These are phyloP conservation scores for Prinia subflava DNA, from an alignment of 2,113 vertebrate species.

Conservation along the genomic window DNA sequence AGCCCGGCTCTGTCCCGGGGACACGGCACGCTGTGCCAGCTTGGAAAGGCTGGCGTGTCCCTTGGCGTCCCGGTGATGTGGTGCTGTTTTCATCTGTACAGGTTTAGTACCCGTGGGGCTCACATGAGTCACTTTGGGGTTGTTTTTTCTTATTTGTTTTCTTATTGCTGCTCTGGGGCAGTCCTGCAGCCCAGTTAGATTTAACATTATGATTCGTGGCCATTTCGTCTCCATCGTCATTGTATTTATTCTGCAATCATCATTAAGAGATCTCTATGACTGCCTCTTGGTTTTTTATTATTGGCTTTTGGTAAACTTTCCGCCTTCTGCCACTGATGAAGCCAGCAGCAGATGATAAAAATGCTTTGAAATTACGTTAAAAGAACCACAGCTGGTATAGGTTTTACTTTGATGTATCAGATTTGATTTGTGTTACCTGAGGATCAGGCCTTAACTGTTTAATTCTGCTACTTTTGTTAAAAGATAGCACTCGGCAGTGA, in stretches of 20 bases:
- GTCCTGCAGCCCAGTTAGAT: not conserved
- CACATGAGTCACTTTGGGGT: not conserved
- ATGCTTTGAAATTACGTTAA: not conserved
- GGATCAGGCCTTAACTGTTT: not conserved
- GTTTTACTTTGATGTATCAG: not conserved
- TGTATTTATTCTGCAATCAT: not conserved
- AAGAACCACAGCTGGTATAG: not conserved
- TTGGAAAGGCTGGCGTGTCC: accelerated
- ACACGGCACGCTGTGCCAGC: not conserved
- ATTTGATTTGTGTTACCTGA: not conserved
- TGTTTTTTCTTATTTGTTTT: not conserved
- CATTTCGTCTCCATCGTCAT: accelerated
- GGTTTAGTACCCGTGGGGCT: not conserved
- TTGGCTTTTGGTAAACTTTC: not conserved
- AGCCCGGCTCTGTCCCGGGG: not conserved
- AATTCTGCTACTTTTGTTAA: not conserved
- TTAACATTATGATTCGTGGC: not conserved
- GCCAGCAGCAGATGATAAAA: not conserved
- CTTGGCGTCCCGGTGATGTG: accelerated
- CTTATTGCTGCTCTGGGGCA: not conserved
- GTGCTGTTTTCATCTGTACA: not conserved
- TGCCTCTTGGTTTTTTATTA: not conserved
- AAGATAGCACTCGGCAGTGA: not conserved
- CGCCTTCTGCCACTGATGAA: not conserved
- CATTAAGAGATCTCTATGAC: not conserved